Evolutionary conservation across 2,113 vertebrate species (phyloP), one percentile per base, ranked within the genome.

Genomic region (Chlamydotis undulata): DNA sequence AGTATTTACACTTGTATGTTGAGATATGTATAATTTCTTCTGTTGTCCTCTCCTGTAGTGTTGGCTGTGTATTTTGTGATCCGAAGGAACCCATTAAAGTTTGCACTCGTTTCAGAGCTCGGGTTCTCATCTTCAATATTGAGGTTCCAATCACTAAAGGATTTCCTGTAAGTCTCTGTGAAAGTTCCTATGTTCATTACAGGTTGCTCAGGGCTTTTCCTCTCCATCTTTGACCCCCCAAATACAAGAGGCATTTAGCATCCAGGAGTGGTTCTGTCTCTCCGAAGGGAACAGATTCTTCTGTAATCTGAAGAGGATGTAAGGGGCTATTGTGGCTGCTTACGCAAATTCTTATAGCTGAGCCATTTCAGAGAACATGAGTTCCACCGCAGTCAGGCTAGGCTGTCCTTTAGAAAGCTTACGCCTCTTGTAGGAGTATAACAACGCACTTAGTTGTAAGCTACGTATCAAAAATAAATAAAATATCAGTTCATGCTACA

Each of bases 111-210:
- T 99, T 99, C 98, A 98, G 98, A 98, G 99, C 99, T 86, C 97
- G 99, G 59, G 97, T 99, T 94, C 99, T 99, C 77, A 98, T 99
- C 96, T 99, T 99, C 96, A 99, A 99, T 93, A 99, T 99, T 74
- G 99, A 99, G 79, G 88, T 99, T 94, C 99, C 99, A 52, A 91
- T 99, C 95, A 99, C 99, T 67, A 98, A 99, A 98, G 99, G 99
- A 90, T 99, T 99, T 94, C 99, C 99, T 74, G 99, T 99, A 98
- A 99, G 99, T 98, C 59, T 93, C 10, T 84, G n/a, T 82, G 50
- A 73, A 92, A 68, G 37, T 39, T 92, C 14, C 53, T 88, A 6
- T 78, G 25, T 68, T 93, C 28, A 5, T 78, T 65, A 21, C 41
- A 75, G 14, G 10, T 76, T 90, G 37, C 52, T 95, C 47, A 70